Evolutionary conservation across 1,140 invertebrate genomes (phyloP).

Genomic region (Lepidotrigona ventralis): DNA sequence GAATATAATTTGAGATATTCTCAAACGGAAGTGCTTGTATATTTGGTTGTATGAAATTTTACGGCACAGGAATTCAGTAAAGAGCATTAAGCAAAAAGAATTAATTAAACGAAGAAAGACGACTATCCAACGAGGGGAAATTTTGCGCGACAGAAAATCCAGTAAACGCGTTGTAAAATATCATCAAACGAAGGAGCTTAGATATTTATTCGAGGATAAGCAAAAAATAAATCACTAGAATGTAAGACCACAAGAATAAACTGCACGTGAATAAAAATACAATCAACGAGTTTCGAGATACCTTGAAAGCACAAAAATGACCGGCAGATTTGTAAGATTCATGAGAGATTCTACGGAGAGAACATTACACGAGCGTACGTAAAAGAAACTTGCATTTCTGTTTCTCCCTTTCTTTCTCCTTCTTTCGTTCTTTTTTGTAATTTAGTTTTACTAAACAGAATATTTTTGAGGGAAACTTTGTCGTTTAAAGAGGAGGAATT

Average conservation of each 20-base stretch:
- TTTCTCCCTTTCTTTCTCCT: no score
- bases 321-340: no score
- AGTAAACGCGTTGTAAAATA: no score
- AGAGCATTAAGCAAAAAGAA: no score
- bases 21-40: neutral
- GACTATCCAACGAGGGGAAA: no score
- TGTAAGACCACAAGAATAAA: neutral
- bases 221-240: neutral
- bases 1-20: neutral
- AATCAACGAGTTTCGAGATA: neutral
- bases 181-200: no score
- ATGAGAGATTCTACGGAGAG: neutral
- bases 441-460: neutral
- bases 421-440: neutral
- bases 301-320: neutral
- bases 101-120: no score
- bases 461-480: neutral
- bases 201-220: neutral
- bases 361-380: neutral
- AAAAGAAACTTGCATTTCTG: neutral
- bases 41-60: neutral
- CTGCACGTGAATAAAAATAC: neutral
- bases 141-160: no score
- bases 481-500: constrained; percentile 1
- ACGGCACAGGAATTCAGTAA: no score